A percentile compares a stretch with the other conserved stretches of the same genome.
phyloP scores from a whole-genome alignment of 2,113 vertebrate genomes.

The Dolichallabes microphthalmus region DNA sequence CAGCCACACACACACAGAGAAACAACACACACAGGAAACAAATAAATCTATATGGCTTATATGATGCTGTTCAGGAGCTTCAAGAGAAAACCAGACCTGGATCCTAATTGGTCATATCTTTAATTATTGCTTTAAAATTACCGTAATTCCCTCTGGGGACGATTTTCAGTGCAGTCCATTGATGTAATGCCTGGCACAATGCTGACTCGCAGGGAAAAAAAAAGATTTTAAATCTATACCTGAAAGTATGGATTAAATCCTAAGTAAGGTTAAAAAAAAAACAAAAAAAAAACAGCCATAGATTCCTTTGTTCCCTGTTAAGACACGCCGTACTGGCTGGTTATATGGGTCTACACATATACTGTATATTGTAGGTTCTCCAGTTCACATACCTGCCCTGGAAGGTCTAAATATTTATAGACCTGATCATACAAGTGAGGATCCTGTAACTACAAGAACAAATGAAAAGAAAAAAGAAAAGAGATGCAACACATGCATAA shows the following conservation, averaged over 20 bases:
- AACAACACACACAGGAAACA: conserved; percentile 35
- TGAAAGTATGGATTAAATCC: background rate
- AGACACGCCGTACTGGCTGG: background rate
- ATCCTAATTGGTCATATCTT: background rate
- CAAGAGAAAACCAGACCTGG: background rate
- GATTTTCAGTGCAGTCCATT: background rate
- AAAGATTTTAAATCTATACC: background rate
- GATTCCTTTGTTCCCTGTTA: conserved; percentile 41
- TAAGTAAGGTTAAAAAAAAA: background rate
- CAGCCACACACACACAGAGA: conserved; percentile 28
- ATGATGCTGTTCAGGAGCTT: background rate
- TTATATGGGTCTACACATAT: background rate
- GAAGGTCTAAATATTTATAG: conserved; percentile 80
- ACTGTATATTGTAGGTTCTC: conserved; percentile 13
- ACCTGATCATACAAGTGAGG: conserved; percentile 78
- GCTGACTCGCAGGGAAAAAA: background rate
- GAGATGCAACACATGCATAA: conserved; percentile 57
- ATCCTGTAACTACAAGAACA: conserved; percentile 77
- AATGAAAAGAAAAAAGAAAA: conserved; percentile 67
- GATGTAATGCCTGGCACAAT: background rate
- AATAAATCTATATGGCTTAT: conserved; percentile 44
- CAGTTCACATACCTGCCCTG: conserved; percentile 74
- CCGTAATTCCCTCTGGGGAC: background rate
- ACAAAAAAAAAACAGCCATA: conserved; percentile 8
- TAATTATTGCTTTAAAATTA: background rate